phyloP scores from a whole-genome alignment of 1,140 invertebrate species.

The Sarcophaga bullata region DNA sequence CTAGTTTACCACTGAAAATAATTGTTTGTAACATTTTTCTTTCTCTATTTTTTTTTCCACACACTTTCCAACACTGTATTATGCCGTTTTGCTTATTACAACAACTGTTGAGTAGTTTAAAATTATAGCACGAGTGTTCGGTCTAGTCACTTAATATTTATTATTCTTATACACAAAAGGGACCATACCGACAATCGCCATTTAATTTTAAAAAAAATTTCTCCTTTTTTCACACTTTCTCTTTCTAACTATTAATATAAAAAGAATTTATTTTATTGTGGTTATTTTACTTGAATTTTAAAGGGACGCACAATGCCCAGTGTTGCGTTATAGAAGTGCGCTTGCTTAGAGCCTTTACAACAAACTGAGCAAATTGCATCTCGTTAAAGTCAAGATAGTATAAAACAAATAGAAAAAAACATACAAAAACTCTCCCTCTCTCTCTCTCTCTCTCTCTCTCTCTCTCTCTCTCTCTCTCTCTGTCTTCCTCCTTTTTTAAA shows the following conservation, averaged over 20 bases:
- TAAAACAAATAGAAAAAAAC: too few species aligned
- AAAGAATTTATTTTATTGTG: not conserved
- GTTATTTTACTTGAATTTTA: conserved; percentile 45
- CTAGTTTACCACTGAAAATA: conserved; percentile 41
- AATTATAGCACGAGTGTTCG: conserved; percentile 67
- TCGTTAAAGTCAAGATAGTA: conserved; percentile 22
- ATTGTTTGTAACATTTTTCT: conserved; percentile 14
- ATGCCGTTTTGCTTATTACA: not conserved
- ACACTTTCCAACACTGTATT: conserved; percentile 11
- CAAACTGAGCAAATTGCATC: conserved; percentile 62
- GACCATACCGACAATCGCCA: conserved; percentile 65
- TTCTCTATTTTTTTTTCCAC: not conserved
- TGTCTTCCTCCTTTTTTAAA: not conserved
- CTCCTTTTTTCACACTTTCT: conserved; percentile 15
- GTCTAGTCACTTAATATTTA: conserved; percentile 62
- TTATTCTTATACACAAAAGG: conserved; percentile 47
- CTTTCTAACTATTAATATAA: not conserved
- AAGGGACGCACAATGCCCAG: conserved; percentile 65
- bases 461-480: conserved; percentile 8
- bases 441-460: not conserved
- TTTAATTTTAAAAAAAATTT: conserved; percentile 64
- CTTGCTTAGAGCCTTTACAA: conserved; percentile 21
- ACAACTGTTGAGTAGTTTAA: conserved; percentile 58
- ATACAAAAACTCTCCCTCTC: not conserved
- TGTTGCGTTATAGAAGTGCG: conserved; percentile 49